Evolutionary conservation across 2,113 vertebrate genomes (phyloP).

Genomic region (Corythornis madagascariensis): DNA sequence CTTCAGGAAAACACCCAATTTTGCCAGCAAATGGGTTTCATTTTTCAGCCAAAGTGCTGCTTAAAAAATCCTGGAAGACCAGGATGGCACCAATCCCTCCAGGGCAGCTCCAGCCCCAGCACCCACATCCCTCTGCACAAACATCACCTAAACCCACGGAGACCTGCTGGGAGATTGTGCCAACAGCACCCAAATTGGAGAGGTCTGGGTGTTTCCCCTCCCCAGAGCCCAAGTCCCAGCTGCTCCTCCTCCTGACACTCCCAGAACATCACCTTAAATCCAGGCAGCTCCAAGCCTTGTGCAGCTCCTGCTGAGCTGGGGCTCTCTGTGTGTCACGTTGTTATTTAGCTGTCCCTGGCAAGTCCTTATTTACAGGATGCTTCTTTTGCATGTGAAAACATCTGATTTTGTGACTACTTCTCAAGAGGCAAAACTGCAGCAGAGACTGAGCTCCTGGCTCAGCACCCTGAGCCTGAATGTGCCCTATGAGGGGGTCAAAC

Average conservation of each 20-base stretch:
- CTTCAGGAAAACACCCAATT: not conserved
- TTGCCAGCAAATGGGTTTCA: not conserved
- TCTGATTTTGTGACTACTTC: not conserved
- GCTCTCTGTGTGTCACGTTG: not conserved
- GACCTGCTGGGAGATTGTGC: not conserved
- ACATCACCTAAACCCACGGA: accelerated
- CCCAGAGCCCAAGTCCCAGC: not conserved
- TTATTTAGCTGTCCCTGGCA: not conserved
- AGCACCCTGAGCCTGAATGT: not conserved
- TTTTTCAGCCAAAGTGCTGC: not conserved
- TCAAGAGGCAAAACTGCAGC: not conserved
- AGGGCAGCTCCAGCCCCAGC: not conserved
- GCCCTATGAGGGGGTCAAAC: not conserved
- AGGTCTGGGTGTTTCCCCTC: not conserved
- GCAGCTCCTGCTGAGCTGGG: not conserved
- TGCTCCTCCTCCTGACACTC: not conserved
- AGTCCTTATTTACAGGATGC: not conserved
- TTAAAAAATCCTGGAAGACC: not conserved
- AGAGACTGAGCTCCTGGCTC: not conserved
- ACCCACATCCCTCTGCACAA: accelerated
- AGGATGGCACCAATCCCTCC: accelerated
- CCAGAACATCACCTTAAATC: not conserved
- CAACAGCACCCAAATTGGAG: accelerated
- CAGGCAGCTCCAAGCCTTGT: not conserved
- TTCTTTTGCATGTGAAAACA: not conserved